Conservation (phyloP, 2,797 vertebrate species). For the Somateria mollissima region DNA sequence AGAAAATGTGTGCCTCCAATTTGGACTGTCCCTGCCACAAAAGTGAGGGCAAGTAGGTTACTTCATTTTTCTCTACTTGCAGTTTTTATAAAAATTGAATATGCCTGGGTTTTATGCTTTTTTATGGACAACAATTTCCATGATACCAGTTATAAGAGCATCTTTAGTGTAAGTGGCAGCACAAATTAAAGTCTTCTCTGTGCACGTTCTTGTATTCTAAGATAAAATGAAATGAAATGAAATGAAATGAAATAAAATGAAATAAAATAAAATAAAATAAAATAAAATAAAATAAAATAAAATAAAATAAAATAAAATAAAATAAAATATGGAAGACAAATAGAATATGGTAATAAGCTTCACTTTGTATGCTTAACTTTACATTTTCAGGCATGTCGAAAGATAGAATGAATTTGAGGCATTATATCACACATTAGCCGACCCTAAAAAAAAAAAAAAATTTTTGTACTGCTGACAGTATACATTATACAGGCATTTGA, state of each 20-base stretch:
- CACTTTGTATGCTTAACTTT: neutral
- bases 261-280: too few species aligned
- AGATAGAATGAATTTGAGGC: neutral
- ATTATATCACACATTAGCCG: neutral
- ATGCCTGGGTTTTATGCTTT: neutral
- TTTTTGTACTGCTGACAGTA: neutral
- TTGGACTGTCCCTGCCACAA: neutral
- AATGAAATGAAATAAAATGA: neutral
- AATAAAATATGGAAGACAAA: neutral
- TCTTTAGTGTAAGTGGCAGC: neutral
- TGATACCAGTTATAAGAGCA: neutral
- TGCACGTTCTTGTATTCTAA: neutral
- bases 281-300: too few species aligned
- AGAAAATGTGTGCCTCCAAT: neutral
- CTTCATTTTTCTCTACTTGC: neutral
- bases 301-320: neutral
- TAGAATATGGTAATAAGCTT: neutral
- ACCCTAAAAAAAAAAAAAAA: neutral
- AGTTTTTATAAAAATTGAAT: neutral
- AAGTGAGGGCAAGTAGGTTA: neutral
- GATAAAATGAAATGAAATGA: neutral
- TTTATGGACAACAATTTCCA: neutral
- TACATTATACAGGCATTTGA: neutral
- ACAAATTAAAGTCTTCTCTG: neutral
- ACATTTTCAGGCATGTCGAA: neutral